phyloP scores from a whole-genome alignment of 2,113 vertebrate genomes.

The Bostrychus sinensis region DNA sequence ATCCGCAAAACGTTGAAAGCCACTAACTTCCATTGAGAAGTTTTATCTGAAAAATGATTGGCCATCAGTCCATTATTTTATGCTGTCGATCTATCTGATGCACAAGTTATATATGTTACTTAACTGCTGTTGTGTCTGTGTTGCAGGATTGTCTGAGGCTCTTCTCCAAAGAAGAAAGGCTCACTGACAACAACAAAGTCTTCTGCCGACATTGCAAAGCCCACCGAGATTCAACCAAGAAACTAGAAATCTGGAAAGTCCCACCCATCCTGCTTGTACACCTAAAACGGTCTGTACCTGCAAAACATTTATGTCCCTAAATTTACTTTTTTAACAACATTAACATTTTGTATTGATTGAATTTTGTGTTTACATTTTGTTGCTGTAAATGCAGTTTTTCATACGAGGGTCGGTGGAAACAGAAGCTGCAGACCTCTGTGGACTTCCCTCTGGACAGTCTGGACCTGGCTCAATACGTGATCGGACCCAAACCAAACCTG shows the following conservation, averaged over 20 bases:
- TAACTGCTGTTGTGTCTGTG: neutral
- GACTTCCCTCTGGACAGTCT: conserved; percentile 93
- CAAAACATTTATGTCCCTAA: neutral
- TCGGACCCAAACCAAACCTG: conserved; percentile 88
- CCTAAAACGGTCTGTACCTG: conserved; percentile 87
- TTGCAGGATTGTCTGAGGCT: conserved; percentile 93
- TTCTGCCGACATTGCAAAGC: conserved; percentile 96
- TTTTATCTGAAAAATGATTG: too few relatives aligned
- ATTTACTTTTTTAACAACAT: neutral
- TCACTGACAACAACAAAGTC: conserved; percentile 96
- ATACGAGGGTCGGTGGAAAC: conserved; percentile 96
- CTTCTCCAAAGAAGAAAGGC: conserved; percentile 96
- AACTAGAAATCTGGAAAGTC: conserved; percentile 98
- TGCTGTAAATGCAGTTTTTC: conserved; percentile 84
- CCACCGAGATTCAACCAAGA: conserved; percentile 93
- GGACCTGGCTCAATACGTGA: conserved; percentile 93
- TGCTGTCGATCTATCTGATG: neutral
- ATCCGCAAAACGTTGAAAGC: too few relatives aligned
- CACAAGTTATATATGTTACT: neutral
- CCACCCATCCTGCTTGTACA: conserved; percentile 95
- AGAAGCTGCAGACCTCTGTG: conserved; percentile 94
- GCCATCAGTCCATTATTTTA: neutral
- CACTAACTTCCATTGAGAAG: too few relatives aligned
- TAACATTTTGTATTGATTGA: neutral
- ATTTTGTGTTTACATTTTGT: neutral